These are phyloP conservation scores for Crotalus horridus DNA, from an alignment of 2,113 vertebrate genomes.

Conservation along the genomic window DNA sequence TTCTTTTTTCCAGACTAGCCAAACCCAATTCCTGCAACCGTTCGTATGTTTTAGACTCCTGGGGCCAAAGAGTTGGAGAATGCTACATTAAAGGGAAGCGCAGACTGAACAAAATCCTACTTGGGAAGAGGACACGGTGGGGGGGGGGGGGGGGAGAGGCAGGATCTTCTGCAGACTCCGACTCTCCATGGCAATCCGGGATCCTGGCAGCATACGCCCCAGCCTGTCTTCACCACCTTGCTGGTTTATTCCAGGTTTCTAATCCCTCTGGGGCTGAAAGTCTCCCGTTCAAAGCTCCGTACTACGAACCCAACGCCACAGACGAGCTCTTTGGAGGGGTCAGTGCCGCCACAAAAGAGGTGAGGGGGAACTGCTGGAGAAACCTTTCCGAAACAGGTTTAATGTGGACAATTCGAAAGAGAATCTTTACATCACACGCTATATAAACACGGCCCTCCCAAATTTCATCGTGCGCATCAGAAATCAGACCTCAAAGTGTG, in stretches of 20 bases:
- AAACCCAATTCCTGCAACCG: too few species aligned
- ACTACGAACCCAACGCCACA: constrained; percentile 39
- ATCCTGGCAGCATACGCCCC: background rate
- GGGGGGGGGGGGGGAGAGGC: accelerated
- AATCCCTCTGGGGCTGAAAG: constrained; percentile 45
- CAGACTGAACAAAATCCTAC: too few species aligned
- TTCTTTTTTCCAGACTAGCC: too few species aligned
- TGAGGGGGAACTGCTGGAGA: background rate
- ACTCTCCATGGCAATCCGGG: too few species aligned
- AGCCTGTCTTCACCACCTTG: constrained; percentile 5
- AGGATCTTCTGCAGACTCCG: background rate
- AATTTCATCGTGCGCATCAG: background rate
- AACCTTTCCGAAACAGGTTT: background rate
- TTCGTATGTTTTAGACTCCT: too few species aligned
- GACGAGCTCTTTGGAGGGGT: constrained; percentile 42
- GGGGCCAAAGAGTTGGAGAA: too few species aligned
- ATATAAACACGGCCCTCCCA: background rate
- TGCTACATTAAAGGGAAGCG: too few species aligned
- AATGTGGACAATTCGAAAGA: background rate
- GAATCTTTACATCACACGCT: background rate
- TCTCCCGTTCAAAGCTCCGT: constrained; percentile 59
- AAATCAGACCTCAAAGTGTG: too few species aligned
- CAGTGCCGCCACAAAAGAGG: background rate
- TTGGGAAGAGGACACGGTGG: background rate
- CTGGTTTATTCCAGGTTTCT: constrained; percentile 48